A percentile compares a stretch with the other conserved stretches of the same genome.
These are phyloP conservation scores for Stenurella melanura DNA, from an alignment of 2,888 invertebrate species.

Conservation along the genomic window DNA sequence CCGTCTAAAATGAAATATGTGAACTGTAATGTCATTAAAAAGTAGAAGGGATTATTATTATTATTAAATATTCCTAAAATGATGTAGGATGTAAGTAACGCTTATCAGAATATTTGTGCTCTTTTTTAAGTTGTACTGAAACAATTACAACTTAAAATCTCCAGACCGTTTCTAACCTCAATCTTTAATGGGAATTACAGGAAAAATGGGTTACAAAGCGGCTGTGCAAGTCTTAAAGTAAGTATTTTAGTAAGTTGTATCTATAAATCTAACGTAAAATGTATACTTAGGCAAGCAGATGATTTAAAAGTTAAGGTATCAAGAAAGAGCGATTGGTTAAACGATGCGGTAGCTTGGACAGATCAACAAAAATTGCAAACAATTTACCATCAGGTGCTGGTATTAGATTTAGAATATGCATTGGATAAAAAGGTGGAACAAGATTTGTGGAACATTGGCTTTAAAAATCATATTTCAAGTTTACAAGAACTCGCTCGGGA, in stretches of 20 bases:
- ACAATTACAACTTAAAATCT: constrained; percentile 12
- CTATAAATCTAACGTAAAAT: background rate
- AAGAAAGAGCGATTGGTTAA: constrained; percentile 75
- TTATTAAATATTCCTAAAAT: constrained; percentile 11
- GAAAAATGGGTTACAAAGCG: constrained; percentile 83
- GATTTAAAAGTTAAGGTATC: constrained; percentile 82
- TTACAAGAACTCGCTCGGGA: constrained; percentile 87
- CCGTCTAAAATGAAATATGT: background rate
- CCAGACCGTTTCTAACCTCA: constrained; percentile 31
- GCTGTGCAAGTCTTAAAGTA: constrained; percentile 85
- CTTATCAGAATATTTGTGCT: constrained; percentile 1
- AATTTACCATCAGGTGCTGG: constrained; percentile 82
- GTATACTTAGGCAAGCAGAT: constrained; percentile 81
- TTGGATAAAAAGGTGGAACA: constrained; percentile 92
- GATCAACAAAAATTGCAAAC: constrained; percentile 76
- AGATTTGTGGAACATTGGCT: constrained; percentile 91
- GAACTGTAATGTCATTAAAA: constrained; percentile 21
- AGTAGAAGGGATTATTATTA: constrained; percentile 4
- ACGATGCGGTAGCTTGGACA: constrained; percentile 70
- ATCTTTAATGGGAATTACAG: constrained; percentile 15
- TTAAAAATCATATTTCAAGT: constrained; percentile 89
- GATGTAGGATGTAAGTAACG: constrained; percentile 27
- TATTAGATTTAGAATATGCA: constrained; percentile 89
- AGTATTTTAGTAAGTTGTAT: constrained; percentile 61
- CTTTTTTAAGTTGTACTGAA: constrained; percentile 11